Conservation (phyloP, 2,113 vertebrate species). For the Tragelaphus scriptus region DNA sequence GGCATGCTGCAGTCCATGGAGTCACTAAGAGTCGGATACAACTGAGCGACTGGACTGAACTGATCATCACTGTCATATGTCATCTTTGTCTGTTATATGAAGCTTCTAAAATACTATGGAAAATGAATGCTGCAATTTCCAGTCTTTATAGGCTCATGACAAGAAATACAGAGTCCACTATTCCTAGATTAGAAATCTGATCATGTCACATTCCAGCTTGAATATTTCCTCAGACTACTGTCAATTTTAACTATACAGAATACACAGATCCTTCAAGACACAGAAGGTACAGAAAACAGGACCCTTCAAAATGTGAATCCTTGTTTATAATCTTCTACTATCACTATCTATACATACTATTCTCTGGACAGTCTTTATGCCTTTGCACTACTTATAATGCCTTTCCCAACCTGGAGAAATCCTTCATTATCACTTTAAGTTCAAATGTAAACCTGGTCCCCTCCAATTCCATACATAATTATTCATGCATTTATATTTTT, state of each 20-base stretch:
- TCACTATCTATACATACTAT: neutral
- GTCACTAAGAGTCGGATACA: rapidly evolving
- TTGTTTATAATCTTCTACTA: neutral
- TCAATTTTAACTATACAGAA: neutral
- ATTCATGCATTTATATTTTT: neutral
- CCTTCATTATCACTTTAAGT: neutral
- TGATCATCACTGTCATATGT: neutral
- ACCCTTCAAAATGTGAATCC: neutral
- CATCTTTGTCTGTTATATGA: neutral
- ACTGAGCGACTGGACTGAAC: neutral
- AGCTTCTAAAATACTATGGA: neutral
- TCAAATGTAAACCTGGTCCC: neutral
- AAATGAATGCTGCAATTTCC: neutral
- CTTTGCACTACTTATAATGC: neutral
- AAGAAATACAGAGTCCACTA: neutral
- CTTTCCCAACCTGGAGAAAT: neutral
- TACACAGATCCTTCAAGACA: neutral
- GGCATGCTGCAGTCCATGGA: neutral
- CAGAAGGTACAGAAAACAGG: neutral
- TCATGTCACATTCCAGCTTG: neutral
- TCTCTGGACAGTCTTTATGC: neutral
- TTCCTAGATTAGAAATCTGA: neutral
- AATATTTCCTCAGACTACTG: neutral
- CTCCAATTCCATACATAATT: neutral
- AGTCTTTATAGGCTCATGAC: neutral